Conservation (phyloP, 2,113 vertebrate genomes). For the Eudyptes chrysolophus region DNA sequence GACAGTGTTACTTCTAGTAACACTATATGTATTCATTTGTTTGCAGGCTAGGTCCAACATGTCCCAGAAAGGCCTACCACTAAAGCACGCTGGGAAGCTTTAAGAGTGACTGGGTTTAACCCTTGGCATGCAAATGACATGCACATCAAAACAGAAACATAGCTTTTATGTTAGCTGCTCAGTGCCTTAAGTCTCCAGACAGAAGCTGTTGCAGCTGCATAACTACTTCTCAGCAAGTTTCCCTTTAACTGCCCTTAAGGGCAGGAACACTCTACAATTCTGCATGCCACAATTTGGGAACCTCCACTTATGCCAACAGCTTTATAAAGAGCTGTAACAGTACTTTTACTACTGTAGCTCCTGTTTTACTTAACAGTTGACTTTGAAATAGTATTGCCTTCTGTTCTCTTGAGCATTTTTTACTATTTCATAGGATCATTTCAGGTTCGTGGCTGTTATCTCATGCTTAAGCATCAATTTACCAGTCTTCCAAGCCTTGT, state of each 20-base stretch:
- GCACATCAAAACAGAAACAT: background rate
- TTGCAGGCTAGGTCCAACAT: background rate
- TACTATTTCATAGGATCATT: background rate
- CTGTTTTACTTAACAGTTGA: background rate
- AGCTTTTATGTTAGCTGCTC: background rate
- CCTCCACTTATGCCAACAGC: background rate
- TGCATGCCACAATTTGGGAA: background rate
- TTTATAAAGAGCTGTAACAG: background rate
- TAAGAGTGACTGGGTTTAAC: background rate
- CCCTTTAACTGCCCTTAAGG: background rate
- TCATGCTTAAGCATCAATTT: background rate
- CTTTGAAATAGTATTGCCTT: background rate
- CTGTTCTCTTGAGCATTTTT: background rate
- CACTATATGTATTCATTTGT: background rate
- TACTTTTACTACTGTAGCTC: background rate
- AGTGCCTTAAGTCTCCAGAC: background rate
- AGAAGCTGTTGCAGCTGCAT: background rate
- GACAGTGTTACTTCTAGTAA: background rate
- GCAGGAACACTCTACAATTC: background rate
- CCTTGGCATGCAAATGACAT: background rate
- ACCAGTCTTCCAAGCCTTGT: background rate
- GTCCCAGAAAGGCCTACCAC: background rate
- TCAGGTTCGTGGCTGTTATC: background rate
- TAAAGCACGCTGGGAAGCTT: background rate
- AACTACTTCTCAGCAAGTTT: background rate